These are phyloP conservation scores for Thera britannica DNA, from an alignment of 2,888 invertebrate species.

Conservation along the genomic window DNA sequence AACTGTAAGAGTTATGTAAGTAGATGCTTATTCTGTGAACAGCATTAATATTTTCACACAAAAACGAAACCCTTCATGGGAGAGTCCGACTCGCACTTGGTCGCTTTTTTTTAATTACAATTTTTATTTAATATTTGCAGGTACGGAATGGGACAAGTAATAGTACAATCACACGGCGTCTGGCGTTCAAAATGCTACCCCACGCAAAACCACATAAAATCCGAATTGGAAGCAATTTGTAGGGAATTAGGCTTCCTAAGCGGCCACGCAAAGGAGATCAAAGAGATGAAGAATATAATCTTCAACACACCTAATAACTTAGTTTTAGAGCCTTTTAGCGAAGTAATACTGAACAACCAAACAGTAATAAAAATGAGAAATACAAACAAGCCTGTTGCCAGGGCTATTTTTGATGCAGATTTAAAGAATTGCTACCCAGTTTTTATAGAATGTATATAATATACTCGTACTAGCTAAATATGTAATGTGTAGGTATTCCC, in stretches of 20 bases:
- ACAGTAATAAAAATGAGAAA: conserved; percentile 72
- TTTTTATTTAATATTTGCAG: conserved; percentile 55
- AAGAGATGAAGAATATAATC: conserved; percentile 49
- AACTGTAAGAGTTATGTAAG: too few relatives aligned
- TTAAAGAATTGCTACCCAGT: conserved; percentile 71
- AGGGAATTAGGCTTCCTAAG: conserved; percentile 85
- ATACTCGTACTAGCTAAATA: not conserved
- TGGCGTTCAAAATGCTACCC: conserved; percentile 90
- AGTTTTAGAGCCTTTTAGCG: conserved; percentile 64
- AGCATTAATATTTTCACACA: too few relatives aligned
- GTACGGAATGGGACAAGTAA: conserved; percentile 87
- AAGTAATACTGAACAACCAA: conserved; percentile 70
- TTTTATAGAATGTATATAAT: conserved; percentile 75
- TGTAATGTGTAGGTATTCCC: not conserved
- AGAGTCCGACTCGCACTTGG: too few relatives aligned
- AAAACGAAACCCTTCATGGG: too few relatives aligned
- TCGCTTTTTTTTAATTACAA: not conserved
- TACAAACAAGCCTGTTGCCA: conserved; percentile 66
- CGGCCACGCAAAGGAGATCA: conserved; percentile 78
- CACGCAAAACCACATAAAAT: conserved; percentile 77
- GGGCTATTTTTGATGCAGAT: conserved; percentile 55
- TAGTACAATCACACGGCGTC: conserved; percentile 87
- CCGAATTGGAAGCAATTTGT: conserved; percentile 86
- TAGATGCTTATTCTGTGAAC: too few relatives aligned
- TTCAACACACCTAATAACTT: conserved; percentile 61